A percentile compares a stretch with the other conserved stretches of the same genome.
phyloP scores from a whole-genome alignment of 2,113 vertebrate species.

The Proteles cristata region DNA sequence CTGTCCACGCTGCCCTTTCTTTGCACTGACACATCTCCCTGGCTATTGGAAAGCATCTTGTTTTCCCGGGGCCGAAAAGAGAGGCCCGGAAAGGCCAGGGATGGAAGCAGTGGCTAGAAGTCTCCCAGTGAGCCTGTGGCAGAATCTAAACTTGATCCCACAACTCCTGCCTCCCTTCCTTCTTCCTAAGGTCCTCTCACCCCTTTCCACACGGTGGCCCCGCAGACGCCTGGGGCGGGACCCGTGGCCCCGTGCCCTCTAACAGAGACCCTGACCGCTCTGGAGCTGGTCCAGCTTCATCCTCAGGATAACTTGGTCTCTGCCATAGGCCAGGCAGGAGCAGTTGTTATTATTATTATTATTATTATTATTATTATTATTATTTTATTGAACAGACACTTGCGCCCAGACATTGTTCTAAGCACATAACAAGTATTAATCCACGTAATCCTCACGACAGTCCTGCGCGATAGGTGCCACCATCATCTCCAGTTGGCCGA shows the following conservation, averaged over 20 bases:
- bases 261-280: neutral
- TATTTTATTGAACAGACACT: neutral
- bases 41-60: neutral
- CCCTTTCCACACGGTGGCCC: neutral
- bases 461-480: no score
- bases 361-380: neutral
- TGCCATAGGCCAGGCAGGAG: neutral
- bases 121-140: neutral
- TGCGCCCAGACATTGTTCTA: neutral
- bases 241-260: neutral
- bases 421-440: neutral
- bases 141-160: neutral
- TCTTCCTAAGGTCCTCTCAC: neutral
- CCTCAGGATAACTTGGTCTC: neutral
- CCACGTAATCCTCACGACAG: neutral
- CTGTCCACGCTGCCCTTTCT: neutral
- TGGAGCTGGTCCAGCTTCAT: neutral
- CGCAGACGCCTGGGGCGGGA: neutral
- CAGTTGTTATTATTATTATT: neutral
- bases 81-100: neutral
- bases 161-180: neutral
- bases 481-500: neutral
- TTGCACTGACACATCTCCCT: neutral
- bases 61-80: neutral
- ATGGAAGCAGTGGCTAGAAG: fast-evolving